Percentiles rank a stretch among this genome's conserved stretches.
Evolutionary conservation across 2,113 vertebrate species (phyloP).

Genomic region (Chionomys nivalis): DNA sequence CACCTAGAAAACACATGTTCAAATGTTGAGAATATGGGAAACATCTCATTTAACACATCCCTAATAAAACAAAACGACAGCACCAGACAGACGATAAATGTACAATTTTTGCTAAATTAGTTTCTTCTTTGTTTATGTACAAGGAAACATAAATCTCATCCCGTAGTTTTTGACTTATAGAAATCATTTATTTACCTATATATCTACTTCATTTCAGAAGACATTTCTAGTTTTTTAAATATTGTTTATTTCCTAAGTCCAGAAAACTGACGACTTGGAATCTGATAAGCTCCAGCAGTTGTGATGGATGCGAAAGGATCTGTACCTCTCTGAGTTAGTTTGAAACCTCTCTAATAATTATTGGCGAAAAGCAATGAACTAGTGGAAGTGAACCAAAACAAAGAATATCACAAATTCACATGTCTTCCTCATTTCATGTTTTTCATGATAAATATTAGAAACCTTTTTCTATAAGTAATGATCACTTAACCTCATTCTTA

Average conservation of each 20-base stretch:
- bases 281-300: background rate
- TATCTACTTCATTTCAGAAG: background rate
- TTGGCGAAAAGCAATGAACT: background rate
- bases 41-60: background rate
- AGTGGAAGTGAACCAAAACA: background rate
- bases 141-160: conserved; percentile 47
- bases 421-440: background rate
- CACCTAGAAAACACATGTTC: background rate
- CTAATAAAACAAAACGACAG: conserved; percentile 60
- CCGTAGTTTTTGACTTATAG: background rate
- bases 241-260: background rate
- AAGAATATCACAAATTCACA: conserved; percentile 18
- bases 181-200: background rate
- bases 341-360: background rate
- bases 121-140: background rate
- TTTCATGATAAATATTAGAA: background rate
- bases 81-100: conserved; percentile 59
- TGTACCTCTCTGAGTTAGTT: background rate
- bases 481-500: background rate
- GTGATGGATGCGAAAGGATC: background rate
- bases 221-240: background rate
- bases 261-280: background rate
- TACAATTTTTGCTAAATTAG: conserved; percentile 21
- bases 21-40: background rate
- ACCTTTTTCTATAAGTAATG: background rate